phyloP scores from a whole-genome alignment of 2,888 invertebrate species.

The Tethea ocularis region DNA sequence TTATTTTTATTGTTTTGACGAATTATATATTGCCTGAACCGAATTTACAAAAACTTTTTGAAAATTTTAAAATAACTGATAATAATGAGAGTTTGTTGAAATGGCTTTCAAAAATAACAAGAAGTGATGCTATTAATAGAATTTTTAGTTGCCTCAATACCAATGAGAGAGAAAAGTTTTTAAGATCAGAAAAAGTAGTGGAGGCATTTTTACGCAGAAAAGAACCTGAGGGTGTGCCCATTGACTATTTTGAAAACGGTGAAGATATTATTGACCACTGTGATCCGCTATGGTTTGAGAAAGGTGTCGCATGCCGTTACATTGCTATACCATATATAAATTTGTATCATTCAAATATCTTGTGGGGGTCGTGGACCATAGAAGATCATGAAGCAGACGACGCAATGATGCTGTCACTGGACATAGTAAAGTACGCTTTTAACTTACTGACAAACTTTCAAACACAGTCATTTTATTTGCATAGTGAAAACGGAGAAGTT shows the following conservation, averaged over 20 bases:
- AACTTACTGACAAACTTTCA: slow-evolving; percentile 44
- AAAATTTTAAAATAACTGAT: neutral
- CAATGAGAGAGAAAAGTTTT: neutral
- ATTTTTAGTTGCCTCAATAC: neutral
- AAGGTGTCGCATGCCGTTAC: neutral
- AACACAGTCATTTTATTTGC: neutral
- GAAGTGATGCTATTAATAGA: neutral
- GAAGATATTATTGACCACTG: neutral
- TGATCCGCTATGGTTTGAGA: neutral
- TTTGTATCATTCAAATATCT: slow-evolving; percentile 11
- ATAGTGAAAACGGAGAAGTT: slow-evolving; percentile 23
- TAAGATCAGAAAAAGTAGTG: neutral
- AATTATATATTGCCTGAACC: slow-evolving; percentile 34
- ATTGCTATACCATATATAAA: slow-evolving; percentile 12
- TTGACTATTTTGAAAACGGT: neutral
- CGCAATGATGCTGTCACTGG: slow-evolving; percentile 18
- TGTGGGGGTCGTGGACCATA: slow-evolving; percentile 2
- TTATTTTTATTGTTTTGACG: slow-evolving; percentile 39
- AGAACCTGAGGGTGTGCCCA: neutral
- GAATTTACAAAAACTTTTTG: slow-evolving; percentile 31
- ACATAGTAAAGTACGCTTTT: slow-evolving; percentile 49
- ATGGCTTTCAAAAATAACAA: neutral
- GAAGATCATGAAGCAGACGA: neutral
- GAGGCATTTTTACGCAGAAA: neutral
- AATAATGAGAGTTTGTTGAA: neutral